phyloP scores from a whole-genome alignment of 2,113 vertebrate genomes.

The Elachura formosa region DNA sequence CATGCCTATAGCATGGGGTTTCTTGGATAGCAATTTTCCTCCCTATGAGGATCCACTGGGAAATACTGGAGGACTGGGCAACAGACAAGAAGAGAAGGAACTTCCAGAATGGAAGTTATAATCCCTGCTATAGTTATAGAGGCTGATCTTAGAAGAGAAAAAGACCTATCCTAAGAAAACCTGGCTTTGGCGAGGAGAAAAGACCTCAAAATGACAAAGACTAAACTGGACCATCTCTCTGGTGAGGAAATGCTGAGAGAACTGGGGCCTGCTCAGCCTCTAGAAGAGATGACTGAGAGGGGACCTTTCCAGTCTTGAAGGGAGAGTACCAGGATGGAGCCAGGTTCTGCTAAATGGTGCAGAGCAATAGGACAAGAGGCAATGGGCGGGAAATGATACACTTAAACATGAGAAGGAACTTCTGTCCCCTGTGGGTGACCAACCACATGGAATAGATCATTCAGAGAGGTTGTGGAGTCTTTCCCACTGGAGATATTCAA shows the following conservation, averaged over 20 bases:
- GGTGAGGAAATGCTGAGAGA: too few species aligned
- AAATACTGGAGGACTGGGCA: not conserved
- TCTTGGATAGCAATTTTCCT: not conserved
- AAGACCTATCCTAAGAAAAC: not conserved
- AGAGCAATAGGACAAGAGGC: not conserved
- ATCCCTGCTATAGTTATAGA: not conserved
- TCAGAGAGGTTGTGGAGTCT: not conserved
- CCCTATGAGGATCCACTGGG: not conserved
- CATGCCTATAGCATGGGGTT: not conserved
- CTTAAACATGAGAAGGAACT: not conserved
- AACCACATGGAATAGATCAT: not conserved
- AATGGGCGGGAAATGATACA: not conserved
- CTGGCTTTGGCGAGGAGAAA: not conserved
- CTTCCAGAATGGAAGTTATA: not conserved
- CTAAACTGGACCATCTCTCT: too few species aligned
- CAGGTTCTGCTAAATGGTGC: rapidly evolving
- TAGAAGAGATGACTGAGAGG: not conserved
- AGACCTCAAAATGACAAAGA: not conserved
- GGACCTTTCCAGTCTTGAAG: not conserved
- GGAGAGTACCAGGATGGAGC: not conserved
- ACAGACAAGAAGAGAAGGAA: not conserved
- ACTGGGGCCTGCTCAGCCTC: not conserved
- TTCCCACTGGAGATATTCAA: not conserved
- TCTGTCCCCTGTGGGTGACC: not conserved
- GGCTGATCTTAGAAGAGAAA: not conserved